Evolutionary conservation across 2,888 invertebrate genomes (phyloP), one percentile per base, ranked within the genome.

Genomic region (Calameuta idolon): DNA sequence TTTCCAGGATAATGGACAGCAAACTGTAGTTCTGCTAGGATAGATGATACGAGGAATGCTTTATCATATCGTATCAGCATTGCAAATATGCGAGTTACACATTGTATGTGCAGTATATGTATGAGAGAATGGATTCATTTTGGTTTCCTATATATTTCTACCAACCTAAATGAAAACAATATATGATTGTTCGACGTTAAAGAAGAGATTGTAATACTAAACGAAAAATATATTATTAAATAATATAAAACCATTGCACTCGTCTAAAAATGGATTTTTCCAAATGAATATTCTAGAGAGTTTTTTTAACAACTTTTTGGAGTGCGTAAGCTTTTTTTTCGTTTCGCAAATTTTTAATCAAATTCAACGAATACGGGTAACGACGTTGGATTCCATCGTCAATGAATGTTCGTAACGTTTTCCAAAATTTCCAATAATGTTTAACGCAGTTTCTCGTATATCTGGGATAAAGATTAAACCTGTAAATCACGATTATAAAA

Each of bases 41-140:
- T 74, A 83, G 83, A 84, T 82, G 86, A 87, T 87, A 85, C 31
- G 31, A 31, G 87, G 87, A 86, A 87, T 88, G 87, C 83, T 86
- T 87, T 87, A 88, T 89, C 88, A 87, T 83, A 83, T 81, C 83
- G 85, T 87, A 88, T 88, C 87, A 87, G 86, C 85, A 88, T 87
- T 87, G 87, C 87, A 87, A 87, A 88, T 87, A 85, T 81, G 83
- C 79, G 80, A 78, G 82, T 79, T 79, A 77, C 78, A 82, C 83
- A 83, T 83, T 0, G 4, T 33, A 85, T 81, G 83, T 9, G 23
- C 9, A 9, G n/a, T 55, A 76, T 75, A 80, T 79, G 75, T 77
- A 80, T 78, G 78, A 77, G 79, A 55, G 78, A 78, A 33, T 33
- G 11, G 31, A 34, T 77, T 74, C 15, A 34, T 37, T 34, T 11